Evolutionary conservation across 2,888 invertebrate genomes (phyloP).

Genomic region (Tubulanus polymorphus): DNA sequence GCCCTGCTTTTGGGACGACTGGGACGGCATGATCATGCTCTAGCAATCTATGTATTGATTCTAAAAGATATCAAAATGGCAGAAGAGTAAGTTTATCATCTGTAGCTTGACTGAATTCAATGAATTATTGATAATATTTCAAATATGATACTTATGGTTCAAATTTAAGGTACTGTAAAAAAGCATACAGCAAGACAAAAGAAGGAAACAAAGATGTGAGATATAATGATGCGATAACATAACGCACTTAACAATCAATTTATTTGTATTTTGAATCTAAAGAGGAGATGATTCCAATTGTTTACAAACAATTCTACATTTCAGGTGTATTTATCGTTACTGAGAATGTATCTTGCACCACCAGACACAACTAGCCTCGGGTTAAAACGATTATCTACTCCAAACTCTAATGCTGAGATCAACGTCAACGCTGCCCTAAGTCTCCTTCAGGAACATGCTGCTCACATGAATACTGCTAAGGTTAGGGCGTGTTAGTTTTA

Average conservation of each 20-base stretch:
- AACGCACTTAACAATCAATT: too few species aligned
- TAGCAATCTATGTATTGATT: conserved; percentile 86
- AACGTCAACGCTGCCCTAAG: conserved; percentile 76
- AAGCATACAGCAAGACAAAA: conserved; percentile 58
- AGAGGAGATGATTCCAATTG: too few species aligned
- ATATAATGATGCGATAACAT: too few species aligned
- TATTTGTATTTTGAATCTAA: too few species aligned
- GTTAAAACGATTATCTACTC: conserved; percentile 49
- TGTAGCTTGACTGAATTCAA: background rate
- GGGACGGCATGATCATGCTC: conserved; percentile 85
- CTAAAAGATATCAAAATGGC: conserved; percentile 79
- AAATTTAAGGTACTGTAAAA: conserved; percentile 56
- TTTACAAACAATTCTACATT: too few species aligned
- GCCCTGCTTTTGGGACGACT: conserved; percentile 90
- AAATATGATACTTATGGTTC: conserved; percentile 3
- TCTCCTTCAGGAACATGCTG: conserved; percentile 78
- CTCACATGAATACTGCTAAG: conserved; percentile 77
- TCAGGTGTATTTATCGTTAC: conserved; percentile 64
- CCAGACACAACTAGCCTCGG: conserved; percentile 55
- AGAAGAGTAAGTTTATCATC: conserved; percentile 66
- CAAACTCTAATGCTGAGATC: conserved; percentile 57
- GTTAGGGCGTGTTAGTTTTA: conserved; percentile 56
- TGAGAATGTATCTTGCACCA: conserved; percentile 61
- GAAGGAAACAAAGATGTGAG: conserved; percentile 49
- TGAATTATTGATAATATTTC: background rate